Evolutionary conservation across 1,140 invertebrate genomes (phyloP), one percentile per base, ranked within the genome.

Genomic region (Cotesia typhae): DNA sequence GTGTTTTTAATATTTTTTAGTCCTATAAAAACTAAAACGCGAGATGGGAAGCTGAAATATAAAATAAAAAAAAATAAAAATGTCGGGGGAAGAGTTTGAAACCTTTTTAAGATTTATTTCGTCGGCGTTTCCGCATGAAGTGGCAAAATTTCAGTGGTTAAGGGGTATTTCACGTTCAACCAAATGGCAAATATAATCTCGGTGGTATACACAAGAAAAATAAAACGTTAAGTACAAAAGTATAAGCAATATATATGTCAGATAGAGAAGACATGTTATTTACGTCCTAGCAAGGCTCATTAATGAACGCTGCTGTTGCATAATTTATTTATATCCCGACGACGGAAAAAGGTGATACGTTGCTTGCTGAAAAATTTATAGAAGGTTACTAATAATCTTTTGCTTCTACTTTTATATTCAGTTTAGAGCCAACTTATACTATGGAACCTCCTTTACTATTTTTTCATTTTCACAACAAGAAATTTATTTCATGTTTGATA

Each of bases 241-340:
- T 17, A 28, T 12, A 63, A 63, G 37, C 10, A 63, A n/a, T 28
- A 36, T 36, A 61, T n/a, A 57, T 68, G 28, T 67, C 28, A 2
- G 20, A 41, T 35, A 20, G 51, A 36, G 51, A 55, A 68, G 35
- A 38, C 64, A 14, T 14, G 68, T 71, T 74, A 74, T 74, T 74
- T 71, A 67, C 55, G 64, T 53, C 47, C 63, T 71, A 14, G 51
- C 51, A 59, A 7, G 36, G 59, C 41, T 41, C 73, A 67, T 74
- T 74, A 74, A 74, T 74, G 73, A 74, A 64, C 64, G 47, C 64
- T 47, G 52, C 28, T 52, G 60, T 74, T 67, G 69, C 61, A 74
- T 67, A 71, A 74, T 71, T 67, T 66, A 74, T 67, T 66, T 61
- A 74, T 68, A 51, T 47, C 73, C 61, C 61, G 47, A 14, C 64